Evolutionary conservation across 2,113 vertebrate species (phyloP).

Genomic region (Scomber japonicus): DNA sequence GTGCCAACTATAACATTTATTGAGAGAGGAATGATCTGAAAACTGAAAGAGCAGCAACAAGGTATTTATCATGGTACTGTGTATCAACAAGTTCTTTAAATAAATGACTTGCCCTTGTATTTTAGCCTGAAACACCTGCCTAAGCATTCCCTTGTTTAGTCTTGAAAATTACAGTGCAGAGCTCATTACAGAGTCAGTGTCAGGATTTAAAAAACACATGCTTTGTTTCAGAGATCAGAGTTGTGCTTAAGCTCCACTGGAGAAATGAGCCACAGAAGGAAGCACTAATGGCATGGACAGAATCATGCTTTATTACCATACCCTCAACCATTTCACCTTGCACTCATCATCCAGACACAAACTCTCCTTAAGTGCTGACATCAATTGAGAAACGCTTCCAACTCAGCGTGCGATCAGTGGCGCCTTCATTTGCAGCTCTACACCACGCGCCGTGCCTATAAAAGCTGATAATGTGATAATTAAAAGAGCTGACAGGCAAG

Average conservation of each 20-base stretch:
- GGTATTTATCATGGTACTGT: conserved; percentile 31
- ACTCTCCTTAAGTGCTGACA: conserved; percentile 72
- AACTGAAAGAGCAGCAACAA: conserved; percentile 33
- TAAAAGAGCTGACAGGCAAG: conserved; percentile 95
- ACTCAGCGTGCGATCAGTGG: conserved; percentile 84
- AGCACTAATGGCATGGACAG: not conserved
- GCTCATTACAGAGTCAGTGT: conserved; percentile 62
- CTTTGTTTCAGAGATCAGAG: not conserved
- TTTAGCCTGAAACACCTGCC: not conserved
- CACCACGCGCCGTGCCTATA: conserved; percentile 88
- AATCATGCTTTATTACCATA: conserved; percentile 3
- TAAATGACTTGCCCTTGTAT: conserved; percentile 43
- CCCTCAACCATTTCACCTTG: conserved; percentile 45
- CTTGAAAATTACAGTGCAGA: conserved; percentile 44
- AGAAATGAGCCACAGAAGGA: not conserved
- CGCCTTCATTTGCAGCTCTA: conserved; percentile 89
- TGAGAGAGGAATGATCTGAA: conserved; percentile 3
- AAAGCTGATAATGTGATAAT: conserved; percentile 98
- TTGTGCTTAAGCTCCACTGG: not conserved
- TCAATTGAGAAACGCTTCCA: conserved; percentile 82
- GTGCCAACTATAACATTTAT: conserved; percentile 18
- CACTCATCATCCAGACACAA: conserved; percentile 48
- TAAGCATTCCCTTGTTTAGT: conserved; percentile 59
- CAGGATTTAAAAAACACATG: conserved; percentile 1
- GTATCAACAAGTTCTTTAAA: conserved; percentile 60